phyloP scores from a whole-genome alignment of 2,797 vertebrate genomes.

The Acanthopagrus latus region DNA sequence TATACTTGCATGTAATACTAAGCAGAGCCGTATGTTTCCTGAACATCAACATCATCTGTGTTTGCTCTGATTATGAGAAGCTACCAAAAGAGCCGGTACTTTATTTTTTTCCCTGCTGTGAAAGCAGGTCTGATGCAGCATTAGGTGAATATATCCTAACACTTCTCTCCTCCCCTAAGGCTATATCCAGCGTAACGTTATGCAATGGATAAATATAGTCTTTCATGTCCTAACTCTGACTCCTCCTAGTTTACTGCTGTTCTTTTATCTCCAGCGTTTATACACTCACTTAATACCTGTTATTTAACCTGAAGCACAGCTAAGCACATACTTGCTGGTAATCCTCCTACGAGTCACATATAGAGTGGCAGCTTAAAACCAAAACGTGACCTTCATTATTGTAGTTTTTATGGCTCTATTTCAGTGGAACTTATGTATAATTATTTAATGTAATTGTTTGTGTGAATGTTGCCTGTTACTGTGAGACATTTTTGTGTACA shows the following conservation, averaged over 20 bases:
- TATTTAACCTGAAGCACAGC: slow-evolving; percentile 66
- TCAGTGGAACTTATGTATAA: background rate
- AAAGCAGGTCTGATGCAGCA: slow-evolving; percentile 54
- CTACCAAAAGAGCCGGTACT: slow-evolving; percentile 27
- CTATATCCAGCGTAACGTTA: slow-evolving; percentile 71
- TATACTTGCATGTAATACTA: background rate
- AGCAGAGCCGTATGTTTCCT: slow-evolving; percentile 16
- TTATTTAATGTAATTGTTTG: slow-evolving; percentile 12
- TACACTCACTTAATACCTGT: slow-evolving; percentile 56
- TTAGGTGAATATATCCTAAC: slow-evolving; percentile 67
- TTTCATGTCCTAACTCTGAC: slow-evolving; percentile 72
- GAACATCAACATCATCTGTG: slow-evolving; percentile 11
- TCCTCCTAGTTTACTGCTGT: slow-evolving; percentile 65
- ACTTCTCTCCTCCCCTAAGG: slow-evolving; percentile 65
- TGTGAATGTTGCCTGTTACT: background rate
- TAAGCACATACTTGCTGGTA: slow-evolving; percentile 61
- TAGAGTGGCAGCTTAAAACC: slow-evolving; percentile 35
- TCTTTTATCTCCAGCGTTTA: slow-evolving; percentile 66
- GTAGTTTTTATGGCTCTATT: slow-evolving; percentile 10
- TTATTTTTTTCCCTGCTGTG: slow-evolving; percentile 30
- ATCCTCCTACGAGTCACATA: slow-evolving; percentile 48
- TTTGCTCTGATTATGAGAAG: slow-evolving; percentile 41
- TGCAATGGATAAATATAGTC: slow-evolving; percentile 78
- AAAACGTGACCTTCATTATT: slow-evolving; percentile 24
- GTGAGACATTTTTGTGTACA: background rate